These are phyloP conservation scores for Falco biarmicus DNA, from an alignment of 2,797 vertebrate genomes.

Conservation along the genomic window DNA sequence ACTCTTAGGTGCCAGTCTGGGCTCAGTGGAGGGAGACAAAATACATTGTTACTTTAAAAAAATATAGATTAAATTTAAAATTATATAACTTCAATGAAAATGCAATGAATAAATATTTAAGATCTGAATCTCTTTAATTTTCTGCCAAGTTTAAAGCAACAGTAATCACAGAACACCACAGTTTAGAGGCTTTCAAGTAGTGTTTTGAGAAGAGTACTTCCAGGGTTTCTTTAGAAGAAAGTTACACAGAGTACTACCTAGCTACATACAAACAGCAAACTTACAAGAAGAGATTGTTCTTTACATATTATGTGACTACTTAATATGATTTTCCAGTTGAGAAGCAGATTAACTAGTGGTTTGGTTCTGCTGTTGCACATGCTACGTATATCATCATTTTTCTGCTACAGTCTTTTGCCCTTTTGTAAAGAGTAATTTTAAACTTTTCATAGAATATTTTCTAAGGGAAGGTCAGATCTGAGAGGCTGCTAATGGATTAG, in stretches of 20 bases:
- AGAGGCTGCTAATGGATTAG: constrained; percentile 7
- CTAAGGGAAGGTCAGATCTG: constrained; percentile 5
- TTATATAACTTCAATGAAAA: too few species aligned
- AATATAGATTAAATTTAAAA: too few species aligned
- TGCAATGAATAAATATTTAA: too few species aligned
- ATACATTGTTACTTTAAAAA: not conserved
- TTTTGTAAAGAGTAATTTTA: not conserved
- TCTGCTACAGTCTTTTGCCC: not conserved
- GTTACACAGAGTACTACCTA: not conserved
- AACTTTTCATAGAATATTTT: constrained; percentile 15
- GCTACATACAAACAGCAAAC: not conserved
- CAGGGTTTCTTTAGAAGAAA: not conserved
- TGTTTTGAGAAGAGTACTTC: not conserved
- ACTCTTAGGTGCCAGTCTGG: not conserved
- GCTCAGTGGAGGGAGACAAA: not conserved
- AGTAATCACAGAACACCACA: not conserved
- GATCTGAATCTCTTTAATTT: too few species aligned
- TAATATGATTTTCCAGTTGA: not conserved
- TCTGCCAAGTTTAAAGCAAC: not conserved
- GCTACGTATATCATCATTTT: not conserved
- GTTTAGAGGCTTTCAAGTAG: not conserved
- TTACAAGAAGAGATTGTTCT: not conserved
- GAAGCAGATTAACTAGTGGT: not conserved
- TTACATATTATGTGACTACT: not conserved
- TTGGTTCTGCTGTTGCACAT: not conserved